Conservation (phyloP, 1,140 invertebrate species). For the Neotoxoptera formosana region DNA sequence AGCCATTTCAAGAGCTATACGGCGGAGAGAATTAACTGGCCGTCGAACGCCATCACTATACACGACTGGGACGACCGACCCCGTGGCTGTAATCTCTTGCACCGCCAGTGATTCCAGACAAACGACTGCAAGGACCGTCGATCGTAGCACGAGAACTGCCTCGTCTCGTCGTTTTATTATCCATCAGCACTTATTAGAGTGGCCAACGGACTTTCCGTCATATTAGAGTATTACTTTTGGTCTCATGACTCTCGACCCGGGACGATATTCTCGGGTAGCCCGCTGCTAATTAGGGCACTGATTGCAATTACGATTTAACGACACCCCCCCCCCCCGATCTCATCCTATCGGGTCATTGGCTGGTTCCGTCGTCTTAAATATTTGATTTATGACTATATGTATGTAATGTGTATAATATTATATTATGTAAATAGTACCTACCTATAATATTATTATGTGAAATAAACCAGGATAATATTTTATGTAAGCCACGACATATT, state of each 20-base stretch:
- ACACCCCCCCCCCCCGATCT: too few relatives aligned
- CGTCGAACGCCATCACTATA: background rate
- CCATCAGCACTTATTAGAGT: background rate
- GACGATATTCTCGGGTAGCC: background rate
- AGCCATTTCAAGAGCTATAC: background rate
- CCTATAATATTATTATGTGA: background rate
- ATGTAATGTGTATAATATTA: background rate
- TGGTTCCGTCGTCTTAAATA: background rate
- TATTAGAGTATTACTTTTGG: background rate
- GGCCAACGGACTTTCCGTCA: background rate
- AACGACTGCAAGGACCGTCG: background rate
- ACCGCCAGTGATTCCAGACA: background rate
- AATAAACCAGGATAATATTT: background rate
- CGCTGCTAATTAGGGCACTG: background rate
- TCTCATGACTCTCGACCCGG: background rate
- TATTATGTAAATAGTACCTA: background rate
- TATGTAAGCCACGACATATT: background rate
- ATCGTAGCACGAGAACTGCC: background rate
- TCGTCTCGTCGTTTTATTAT: background rate
- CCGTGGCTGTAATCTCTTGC: background rate
- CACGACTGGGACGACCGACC: background rate
- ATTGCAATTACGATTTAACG: too few relatives aligned
- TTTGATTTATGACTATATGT: background rate
- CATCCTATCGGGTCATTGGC: background rate
- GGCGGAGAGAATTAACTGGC: background rate